Evolutionary conservation across 2,888 invertebrate genomes (phyloP), one percentile per base, ranked within the genome.

Genomic region (Monopis laevigella): DNA sequence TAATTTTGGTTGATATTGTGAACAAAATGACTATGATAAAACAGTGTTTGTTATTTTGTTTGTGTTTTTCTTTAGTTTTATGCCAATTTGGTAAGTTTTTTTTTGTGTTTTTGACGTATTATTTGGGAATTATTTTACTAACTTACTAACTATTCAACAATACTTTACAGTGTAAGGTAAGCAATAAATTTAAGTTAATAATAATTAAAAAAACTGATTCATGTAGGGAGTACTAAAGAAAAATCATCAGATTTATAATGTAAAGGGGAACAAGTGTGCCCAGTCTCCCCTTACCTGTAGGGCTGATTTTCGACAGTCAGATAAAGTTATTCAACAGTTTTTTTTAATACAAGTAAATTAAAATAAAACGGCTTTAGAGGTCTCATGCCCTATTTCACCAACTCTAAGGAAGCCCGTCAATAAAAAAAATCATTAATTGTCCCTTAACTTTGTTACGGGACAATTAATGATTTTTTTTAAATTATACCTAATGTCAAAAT

Each of bases 61-160:
- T 67, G 54, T 63, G 56, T 57, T 49, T 63, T 24, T 55, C 58
- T 47, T 40, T 51, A 39, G 65, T 60, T 30, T 47, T 52, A 5
- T 59, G 63, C 49, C 75, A 74, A 39, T 69, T 65, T 29, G 66
- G 75, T 73, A 27, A 34, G 36, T 21, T 21, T 14, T 14, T 11
- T 11, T 29, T n/a, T 24, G 10, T 6, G 5, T 29, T 10, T 10
- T 7, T 29, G n/a, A 11, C n/a, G 5, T 29, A 10, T 29, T 29
- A 7, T 29, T 10, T n/a, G n/a, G n/a, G n/a, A n/a, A n/a, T n/a
- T n/a, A n/a, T n/a, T n/a, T n/a, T n/a, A n/a, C n/a, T n/a, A n/a
- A n/a, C n/a, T n/a, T n/a, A n/a, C n/a, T n/a, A n/a, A n/a, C n/a
- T n/a, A n/a, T n/a, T n/a, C n/a, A n/a, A n/a, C n/a, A n/a, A n/a